Base-by-base conservation (phyloP, 2,888 invertebrate genomes). In the Reticulitermes lucifugus region DNA sequence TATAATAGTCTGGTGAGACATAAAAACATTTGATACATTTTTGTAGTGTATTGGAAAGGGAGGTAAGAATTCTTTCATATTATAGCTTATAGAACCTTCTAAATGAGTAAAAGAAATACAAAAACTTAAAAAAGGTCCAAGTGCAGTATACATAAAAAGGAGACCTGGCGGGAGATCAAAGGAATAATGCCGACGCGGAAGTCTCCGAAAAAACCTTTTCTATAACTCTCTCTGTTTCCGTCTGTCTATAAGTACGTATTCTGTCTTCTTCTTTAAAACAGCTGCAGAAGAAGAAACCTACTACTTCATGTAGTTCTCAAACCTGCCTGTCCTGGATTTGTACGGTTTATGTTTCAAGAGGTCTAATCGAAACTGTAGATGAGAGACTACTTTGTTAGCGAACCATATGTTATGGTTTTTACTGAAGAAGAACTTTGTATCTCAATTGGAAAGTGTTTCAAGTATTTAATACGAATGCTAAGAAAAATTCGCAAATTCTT, bases 91-190 rank as follows among this genome's bases (percentile, higher is more conserved):
- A 77, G 77, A 77, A 77, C 22, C n/a, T 77, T 77, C 46, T 41
- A 77, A 46, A 73, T 73, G 41, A 77, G n/a, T 43, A 46, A 51
- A 77, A 46, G 77, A 22, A 65, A 77, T 21, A 77, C 9, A 77
- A 73, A 29, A 77, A 41, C 10, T n/a, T 46, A 46, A 65, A 70
- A 80, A 81, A 60, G n/a, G 25, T 65, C 43, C 70, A 60, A n/a
- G 65, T 43, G 81, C 65, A 55, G 65, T 14, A 65, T 12, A 43
- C 43, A 22, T 65, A 60, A 81, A 65, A 46, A 65, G 0, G 65
- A 43, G 65, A 43, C 60, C 60, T 41, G 65, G 81, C 25, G 35
- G 22, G 65, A 81, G 43, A 81, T 81, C 65, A 81, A 81, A 81
- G 65, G 22, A 14, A 51, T 35, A n/a, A 18, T 65, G 25, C 81